These are phyloP conservation scores for Cirrhinus mrigala DNA, from an alignment of 2,797 vertebrate species.

Conservation along the genomic window DNA sequence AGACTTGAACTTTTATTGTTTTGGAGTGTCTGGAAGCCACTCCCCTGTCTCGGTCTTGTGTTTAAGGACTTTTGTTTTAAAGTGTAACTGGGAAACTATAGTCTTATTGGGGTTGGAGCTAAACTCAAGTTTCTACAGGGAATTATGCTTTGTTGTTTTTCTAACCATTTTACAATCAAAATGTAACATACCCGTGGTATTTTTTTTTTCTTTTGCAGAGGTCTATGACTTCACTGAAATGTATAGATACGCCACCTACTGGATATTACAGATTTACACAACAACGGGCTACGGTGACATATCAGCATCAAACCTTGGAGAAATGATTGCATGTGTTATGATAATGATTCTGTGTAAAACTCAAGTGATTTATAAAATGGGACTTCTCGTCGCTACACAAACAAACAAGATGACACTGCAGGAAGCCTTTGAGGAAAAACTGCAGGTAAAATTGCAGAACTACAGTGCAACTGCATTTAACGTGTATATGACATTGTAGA, in stretches of 20 bases:
- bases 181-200: not conserved
- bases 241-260: slow-evolving; percentile 53
- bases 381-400: slow-evolving; percentile 49
- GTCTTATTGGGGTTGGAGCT: too few relatives aligned
- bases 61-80: too few relatives aligned
- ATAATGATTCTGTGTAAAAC: slow-evolving; percentile 52
- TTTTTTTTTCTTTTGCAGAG: slow-evolving; percentile 30
- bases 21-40: too few relatives aligned
- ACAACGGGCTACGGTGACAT: slow-evolving; percentile 58
- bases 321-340: slow-evolving; percentile 32
- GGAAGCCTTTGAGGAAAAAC: slow-evolving; percentile 56
- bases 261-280: slow-evolving; percentile 54
- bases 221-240: slow-evolving; percentile 30
- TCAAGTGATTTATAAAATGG: slow-evolving; percentile 52
- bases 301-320: slow-evolving; percentile 14
- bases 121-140: not conserved
- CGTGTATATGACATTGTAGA: not conserved
- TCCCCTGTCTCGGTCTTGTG: too few relatives aligned
- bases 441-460: slow-evolving; percentile 39
- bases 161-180: not conserved
- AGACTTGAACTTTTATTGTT: too few relatives aligned
- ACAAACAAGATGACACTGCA: slow-evolving; percentile 48
- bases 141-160: not conserved
- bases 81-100: too few relatives aligned
- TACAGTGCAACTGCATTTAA: not conserved